Conservation (phyloP, 2,113 vertebrate genomes). For the Ictalurus furcatus region DNA sequence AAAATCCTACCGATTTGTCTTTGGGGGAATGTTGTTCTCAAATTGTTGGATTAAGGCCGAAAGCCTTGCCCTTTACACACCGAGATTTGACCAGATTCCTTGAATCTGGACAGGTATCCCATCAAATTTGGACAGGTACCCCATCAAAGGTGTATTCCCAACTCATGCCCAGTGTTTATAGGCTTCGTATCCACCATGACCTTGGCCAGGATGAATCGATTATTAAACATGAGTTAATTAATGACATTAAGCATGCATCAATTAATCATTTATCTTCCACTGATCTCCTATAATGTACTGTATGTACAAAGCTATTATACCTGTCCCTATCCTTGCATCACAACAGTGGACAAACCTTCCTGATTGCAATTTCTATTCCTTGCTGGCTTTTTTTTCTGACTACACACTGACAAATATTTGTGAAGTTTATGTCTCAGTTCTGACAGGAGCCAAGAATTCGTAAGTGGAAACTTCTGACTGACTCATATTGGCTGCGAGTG, state of each 20-base stretch:
- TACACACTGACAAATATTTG: background rate
- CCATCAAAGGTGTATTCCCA: background rate
- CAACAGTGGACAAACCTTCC: constrained; percentile 5
- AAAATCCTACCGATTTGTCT: no score
- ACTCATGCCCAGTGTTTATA: background rate
- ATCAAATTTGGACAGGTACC: background rate
- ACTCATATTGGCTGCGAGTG: background rate
- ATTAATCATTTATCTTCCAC: background rate
- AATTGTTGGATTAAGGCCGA: no score
- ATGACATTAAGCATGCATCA: background rate
- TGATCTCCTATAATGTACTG: background rate
- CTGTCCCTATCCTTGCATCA: background rate
- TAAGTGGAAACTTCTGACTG: background rate
- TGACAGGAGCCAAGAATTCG: background rate
- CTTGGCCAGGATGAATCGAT: background rate
- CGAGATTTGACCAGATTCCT: no score
- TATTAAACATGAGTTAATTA: background rate
- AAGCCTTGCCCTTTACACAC: no score
- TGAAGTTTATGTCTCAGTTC: background rate
- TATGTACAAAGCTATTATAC: background rate
- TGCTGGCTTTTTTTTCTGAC: background rate
- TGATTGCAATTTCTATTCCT: constrained; percentile 7
- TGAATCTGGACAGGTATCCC: no score
- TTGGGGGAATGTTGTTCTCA: no score
- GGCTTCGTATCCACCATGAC: background rate